Evolutionary conservation across 2,113 vertebrate genomes (phyloP), one percentile per base, ranked within the genome.

Genomic region (Gracilinanus agilis): DNA sequence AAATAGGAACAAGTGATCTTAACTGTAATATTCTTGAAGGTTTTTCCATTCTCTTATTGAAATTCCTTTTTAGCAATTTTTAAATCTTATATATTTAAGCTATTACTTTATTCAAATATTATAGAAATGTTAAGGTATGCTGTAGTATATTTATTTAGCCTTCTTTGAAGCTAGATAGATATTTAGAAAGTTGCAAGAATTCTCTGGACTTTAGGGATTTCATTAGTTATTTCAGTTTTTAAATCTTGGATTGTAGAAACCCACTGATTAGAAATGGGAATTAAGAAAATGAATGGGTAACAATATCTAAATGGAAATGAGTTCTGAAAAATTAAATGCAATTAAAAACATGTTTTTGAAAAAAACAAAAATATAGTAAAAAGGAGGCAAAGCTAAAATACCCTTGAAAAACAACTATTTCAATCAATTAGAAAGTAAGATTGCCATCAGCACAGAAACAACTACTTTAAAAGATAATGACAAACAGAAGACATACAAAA

Each of bases 31-130:
- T 67, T 96, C 90, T 54, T 91, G 58, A 53, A 90, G 95, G 88
- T 92, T 96, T 97, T 94, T 1, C 61, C 9, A 27, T 75, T 97
- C 93, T 93, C 93, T 96, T 54, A 96, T 29, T 95, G 55, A 95
- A 95, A 90, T 3, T 0, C 88, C n/a, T 21, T 67, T 88, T 96
- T 95, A 54, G 21, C 95, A 91, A 95, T 55, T 95, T 75, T 97
- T 89, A 88, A 67, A 27, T 53, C 92, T 95, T 95, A 88, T 6
- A 16, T 23, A 93, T 95, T 83, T 97, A 95, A 96, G 89, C n/a
- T 67, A 93, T 8, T 88, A 61, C 55, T 54, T 49, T 91, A 93
- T 56, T 16, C 9, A 24, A 95, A 97, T 95, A 96, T 90, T 91
- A 93, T 29, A 88, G 49, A 92, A 94, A 96, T 93, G n/a, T 83